phyloP scores from a whole-genome alignment of 2,797 vertebrate genomes.

The Netta rufina region DNA sequence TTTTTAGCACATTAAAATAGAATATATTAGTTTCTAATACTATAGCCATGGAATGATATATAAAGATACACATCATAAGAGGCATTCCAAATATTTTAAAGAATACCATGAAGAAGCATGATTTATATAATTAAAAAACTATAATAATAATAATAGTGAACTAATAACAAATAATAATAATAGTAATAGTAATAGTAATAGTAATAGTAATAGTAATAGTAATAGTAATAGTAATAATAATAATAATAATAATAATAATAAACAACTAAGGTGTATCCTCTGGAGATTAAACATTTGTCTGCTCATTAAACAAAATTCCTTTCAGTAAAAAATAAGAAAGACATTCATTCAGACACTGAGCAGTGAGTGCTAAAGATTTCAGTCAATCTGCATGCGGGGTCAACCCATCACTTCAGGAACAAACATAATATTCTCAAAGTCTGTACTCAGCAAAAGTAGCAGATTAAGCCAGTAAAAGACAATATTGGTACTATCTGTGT shows the following conservation, averaged over 20 bases:
- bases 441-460: not conserved
- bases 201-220: too few species aligned
- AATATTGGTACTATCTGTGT: not conserved
- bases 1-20: not conserved
- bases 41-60: not conserved
- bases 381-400: not conserved
- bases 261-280: not conserved
- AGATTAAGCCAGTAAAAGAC: slow-evolving; percentile 23
- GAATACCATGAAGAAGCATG: not conserved
- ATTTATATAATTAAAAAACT: not conserved
- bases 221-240: too few species aligned
- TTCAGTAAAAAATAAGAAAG: not conserved
- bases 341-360: not conserved
- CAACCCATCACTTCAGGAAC: not conserved
- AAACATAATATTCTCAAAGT: not conserved
- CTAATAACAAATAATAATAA: too few species aligned
- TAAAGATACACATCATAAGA: not conserved
- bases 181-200: too few species aligned
- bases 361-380: not conserved
- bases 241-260: too few species aligned
- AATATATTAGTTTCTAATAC: not conserved
- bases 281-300: not conserved
- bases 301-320: not conserved
- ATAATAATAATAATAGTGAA: too few species aligned
- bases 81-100: not conserved